Base-by-base conservation (phyloP, 2,797 vertebrate genomes). In the Tadarida brasiliensis region DNA sequence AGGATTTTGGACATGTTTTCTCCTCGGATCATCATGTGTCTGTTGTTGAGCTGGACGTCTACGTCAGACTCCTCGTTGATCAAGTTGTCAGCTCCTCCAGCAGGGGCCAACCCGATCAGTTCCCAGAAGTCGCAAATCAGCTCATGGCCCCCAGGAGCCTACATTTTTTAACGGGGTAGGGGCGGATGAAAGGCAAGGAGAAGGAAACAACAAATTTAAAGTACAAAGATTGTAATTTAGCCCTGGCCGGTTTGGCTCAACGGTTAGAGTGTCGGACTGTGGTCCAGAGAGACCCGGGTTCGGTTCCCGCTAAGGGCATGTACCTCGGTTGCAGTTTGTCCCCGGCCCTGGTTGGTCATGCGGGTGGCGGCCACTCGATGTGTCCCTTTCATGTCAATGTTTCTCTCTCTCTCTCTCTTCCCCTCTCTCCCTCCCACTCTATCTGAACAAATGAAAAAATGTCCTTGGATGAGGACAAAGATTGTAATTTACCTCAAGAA, bases 121-220 rank as follows among this genome's bases (percentile, higher is more conserved):
- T 99, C 99, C 99, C 99, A 99, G 98, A 99, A 99, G 98, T 99
- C 99, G n/a, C 99, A 99, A 94, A 97, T 98, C 96, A 99, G 98
- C 98, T 99, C 99, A 0, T 99, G 99, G 82, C 99, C 99, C 9
- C 99, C 99, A 0, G 99, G 99, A 59, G 99, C 99, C 99, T 99
- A 77, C 0, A 39, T 80, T 87, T 95, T 94, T 57, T 24, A 57
- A 35, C 1, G 16, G 17, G 0, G 11, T n/a, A n/a, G 0, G 7
- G 2, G 17, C 57, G 30, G 15, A 28, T 35, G 14, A 59, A 19
- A 70, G 5, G 2, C 3, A 74, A 33, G 24, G 12, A 70, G 63
- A 33, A 65, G 61, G 47, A 77, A 65, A 87, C 51, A 63, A 88
- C 88, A 68, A 88, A 11, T 51, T 30, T 78, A 65, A 11, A 56